These are phyloP conservation scores for Bombus huntii DNA, from an alignment of 1,140 invertebrate species.

Conservation along the genomic window DNA sequence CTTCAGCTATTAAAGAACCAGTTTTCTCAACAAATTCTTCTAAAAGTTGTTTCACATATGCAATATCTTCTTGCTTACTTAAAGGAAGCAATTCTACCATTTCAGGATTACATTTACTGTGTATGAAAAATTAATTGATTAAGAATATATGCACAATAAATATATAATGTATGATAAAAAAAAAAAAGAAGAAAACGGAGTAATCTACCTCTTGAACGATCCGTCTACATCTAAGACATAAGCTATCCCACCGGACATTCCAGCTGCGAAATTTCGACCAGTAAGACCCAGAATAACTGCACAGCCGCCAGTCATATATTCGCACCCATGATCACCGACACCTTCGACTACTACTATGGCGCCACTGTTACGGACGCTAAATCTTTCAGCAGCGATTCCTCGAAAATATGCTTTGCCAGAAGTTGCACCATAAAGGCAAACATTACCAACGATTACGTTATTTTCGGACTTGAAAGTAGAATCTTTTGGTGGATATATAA, in stretches of 20 bases:
- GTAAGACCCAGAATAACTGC: slow-evolving; percentile 96
- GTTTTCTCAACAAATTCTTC: slow-evolving; percentile 95
- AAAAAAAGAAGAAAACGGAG: background rate
- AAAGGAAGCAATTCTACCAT: slow-evolving; percentile 94
- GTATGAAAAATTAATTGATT: slow-evolving; percentile 58
- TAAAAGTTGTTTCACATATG: slow-evolving; percentile 90
- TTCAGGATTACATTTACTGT: slow-evolving; percentile 93
- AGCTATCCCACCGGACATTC: slow-evolving; percentile 98
- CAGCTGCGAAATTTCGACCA: slow-evolving; percentile 98
- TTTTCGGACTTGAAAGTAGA: slow-evolving; percentile 93
- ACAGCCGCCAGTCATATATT: slow-evolving; percentile 99
- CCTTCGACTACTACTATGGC: slow-evolving; percentile 95
- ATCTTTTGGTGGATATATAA: slow-evolving; percentile 96
- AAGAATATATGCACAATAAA: background rate
- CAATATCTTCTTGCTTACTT: slow-evolving; percentile 90
- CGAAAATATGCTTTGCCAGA: slow-evolving; percentile 97
- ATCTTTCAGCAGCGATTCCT: slow-evolving; percentile 98
- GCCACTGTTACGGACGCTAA: slow-evolving; percentile 98
- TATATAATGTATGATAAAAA: background rate
- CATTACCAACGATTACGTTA: slow-evolving; percentile 99
- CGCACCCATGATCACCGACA: slow-evolving; percentile 99
- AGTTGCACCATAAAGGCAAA: slow-evolving; percentile 98
- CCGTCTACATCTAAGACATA: slow-evolving; percentile 96
- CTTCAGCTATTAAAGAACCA: slow-evolving; percentile 92
- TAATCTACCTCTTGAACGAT: slow-evolving; percentile 86